Evolutionary conservation across 1,140 invertebrate species (phyloP).

Genomic region (Eueides isabella): DNA sequence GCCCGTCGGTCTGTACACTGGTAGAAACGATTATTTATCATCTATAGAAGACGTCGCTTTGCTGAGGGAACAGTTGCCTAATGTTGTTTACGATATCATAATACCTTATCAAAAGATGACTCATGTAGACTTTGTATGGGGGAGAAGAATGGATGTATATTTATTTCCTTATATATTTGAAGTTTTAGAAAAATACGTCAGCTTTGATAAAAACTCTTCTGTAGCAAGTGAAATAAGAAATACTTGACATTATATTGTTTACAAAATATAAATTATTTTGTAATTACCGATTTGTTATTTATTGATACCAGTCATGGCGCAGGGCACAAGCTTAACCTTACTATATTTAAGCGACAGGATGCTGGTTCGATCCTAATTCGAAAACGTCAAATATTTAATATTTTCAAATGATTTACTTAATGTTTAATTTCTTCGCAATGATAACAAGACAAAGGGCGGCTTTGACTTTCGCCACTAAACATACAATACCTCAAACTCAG

Average conservation of each 20-base stretch:
- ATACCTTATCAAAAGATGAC: conserved; percentile 36
- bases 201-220: not conserved
- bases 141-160: conserved; percentile 37
- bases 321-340: no score
- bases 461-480: no score
- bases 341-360: no score
- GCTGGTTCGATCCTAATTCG: no score
- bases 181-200: not conserved
- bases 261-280: not conserved
- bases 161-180: conserved; percentile 29
- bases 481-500: no score
- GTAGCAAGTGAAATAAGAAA: not conserved
- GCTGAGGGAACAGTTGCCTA: conserved; percentile 73
- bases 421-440: no score
- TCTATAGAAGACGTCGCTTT: conserved; percentile 78
- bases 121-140: conserved; percentile 49
- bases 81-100: no score
- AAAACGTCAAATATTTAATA: no score
- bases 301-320: no score
- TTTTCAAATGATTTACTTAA: no score
- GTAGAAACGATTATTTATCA: conserved; percentile 83
- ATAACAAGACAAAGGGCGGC: no score
- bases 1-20: conserved; percentile 83
- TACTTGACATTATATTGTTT: not conserved
- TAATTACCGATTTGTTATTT: no score